Base-by-base conservation (phyloP, 2,888 invertebrate species). In the Monochamus alternatus region DNA sequence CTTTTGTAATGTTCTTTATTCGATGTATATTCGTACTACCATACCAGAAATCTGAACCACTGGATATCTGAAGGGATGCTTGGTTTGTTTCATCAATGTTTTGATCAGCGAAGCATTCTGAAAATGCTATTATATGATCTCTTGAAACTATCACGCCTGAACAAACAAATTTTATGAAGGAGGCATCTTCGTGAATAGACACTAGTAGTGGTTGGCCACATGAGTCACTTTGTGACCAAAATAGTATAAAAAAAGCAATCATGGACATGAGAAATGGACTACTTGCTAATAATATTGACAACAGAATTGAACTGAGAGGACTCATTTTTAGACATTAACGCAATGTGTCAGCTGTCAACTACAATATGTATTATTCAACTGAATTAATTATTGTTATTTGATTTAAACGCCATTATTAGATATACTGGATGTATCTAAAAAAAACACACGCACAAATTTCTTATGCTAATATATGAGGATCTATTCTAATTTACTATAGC, bases 41-140 rank as follows among this genome's bases (percentile, higher is more conserved):
- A 22, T 55, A 55, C 55, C 55, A 55, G n/a, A n/a, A n/a, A n/a
- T 55, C 55, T 14, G 55, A 55, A 55, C 55, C 55, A 22, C 55
- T 55, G 5, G 55, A 55, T 55, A 55, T 22, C 14, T n/a, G n/a
- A 55, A 55, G 14, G 14, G 10, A n/a, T 7, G n/a, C 14, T n/a
- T 55, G 14, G 4, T 5, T 55, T n/a, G 5, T n/a, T 5, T 55
- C 8, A 47, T 47, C 47, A 8, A 47, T 12, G 10, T 55, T 14
- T 3, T 14, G n/a, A 22, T 55, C 22, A 55, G n/a, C 5, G 14
- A 55, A 55, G 8, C 55, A 55, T 12, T 55, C 14, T 14, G 55
- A n/a, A 1, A n/a, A 55, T 14, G 55, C 55, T 14, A 55, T n/a
- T 7, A 55, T 12, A 22, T n/a, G 7, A 7, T 55, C 14, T 22